Conservation (phyloP, 2,113 vertebrate genomes). For the Climacteris rufus region DNA sequence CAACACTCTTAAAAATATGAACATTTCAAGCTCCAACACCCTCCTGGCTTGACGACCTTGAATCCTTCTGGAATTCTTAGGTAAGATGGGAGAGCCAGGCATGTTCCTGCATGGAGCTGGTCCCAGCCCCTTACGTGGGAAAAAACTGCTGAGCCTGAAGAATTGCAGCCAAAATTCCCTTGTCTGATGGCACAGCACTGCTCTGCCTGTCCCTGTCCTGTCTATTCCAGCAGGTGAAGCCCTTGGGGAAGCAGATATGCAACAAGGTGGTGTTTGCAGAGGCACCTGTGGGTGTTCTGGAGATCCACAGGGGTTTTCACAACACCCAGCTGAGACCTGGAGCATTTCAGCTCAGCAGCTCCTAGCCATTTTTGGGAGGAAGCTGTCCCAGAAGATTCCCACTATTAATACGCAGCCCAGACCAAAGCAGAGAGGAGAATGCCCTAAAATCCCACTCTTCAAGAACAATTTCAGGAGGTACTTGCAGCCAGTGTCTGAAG, state of each 20-base stretch:
- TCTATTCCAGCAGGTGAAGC: neutral
- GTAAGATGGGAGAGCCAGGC: neutral
- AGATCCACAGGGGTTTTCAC: neutral
- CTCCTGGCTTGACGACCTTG: neutral
- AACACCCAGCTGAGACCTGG: neutral
- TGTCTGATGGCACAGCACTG: accelerated
- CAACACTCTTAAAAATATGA: neutral
- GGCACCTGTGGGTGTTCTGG: accelerated
- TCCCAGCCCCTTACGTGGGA: neutral
- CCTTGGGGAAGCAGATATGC: neutral
- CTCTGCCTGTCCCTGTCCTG: neutral
- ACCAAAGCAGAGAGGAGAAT: neutral
- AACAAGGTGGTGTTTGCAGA: neutral
- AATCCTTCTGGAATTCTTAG: neutral
- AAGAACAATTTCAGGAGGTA: neutral
- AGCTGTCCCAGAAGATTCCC: neutral
- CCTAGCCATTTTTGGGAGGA: neutral
- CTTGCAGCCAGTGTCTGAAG: neutral
- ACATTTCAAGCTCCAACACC: accelerated
- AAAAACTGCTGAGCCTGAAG: neutral
- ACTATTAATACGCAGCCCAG: neutral
- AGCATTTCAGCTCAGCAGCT: neutral
- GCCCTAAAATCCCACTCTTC: neutral
- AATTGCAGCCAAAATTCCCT: neutral
- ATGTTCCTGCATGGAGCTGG: neutral